Evolutionary conservation across 2,888 invertebrate species (phyloP), one percentile per base, ranked within the genome.

Genomic region (Gastrophysa polygoni): DNA sequence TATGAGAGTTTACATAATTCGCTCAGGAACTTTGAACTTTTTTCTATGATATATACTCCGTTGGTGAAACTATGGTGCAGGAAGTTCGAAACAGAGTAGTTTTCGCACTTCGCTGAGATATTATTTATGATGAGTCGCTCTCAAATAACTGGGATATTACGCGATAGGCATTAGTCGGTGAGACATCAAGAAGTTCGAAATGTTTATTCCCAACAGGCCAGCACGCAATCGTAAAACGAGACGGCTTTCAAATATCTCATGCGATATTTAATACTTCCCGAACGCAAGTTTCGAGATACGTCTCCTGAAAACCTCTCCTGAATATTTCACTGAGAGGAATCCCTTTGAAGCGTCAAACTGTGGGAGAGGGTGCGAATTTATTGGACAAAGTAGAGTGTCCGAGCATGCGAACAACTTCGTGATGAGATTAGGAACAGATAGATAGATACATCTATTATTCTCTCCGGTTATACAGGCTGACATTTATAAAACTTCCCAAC

Each of bases 191-290:
- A 38, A 38, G 14, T 43, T 24, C 21, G 5, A 38, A 43, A 44
- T 28, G 38, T 54, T 43, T 43, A 44, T 43, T 54, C 54, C 10
- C 54, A 43, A 14, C 24, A 38, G 24, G 43, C 43, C 21, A 24
- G 17, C 52, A 38, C n/a, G 57, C 54, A 64, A 55, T 43, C 47
- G 46, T 54, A 49, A 60, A 59, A 29, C 38, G 59, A 60, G 49
- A 54, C 47, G 57, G 57, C 56, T 20, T 43, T 54, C 46, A 54
- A 62, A 58, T 58, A 55, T 58, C 55, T 50, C 28, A 59, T 32
- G 44, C 10, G 55, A 57, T 29, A 64, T 61, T 58, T 61, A 58
- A 64, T 64, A 61, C 60, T 61, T 64, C 60, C 64, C 48, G 64
- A 32, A n/a, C 34, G 32, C 32, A 34, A 34, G 56, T 47, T 44